phyloP scores from a whole-genome alignment of 2,888 invertebrate genomes.

The Philhelius pedissequus region DNA sequence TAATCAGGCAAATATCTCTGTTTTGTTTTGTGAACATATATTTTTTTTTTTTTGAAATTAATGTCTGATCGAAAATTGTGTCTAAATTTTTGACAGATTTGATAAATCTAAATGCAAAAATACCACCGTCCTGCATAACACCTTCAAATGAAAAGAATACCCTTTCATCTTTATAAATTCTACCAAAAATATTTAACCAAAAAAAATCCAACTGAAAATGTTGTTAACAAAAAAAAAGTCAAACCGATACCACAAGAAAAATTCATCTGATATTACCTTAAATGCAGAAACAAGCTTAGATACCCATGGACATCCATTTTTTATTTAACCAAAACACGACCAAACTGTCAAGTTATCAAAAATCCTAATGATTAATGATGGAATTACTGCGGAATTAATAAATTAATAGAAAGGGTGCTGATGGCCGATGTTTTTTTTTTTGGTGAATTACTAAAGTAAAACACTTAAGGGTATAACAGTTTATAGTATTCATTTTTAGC shows the following conservation, averaged over 20 bases:
- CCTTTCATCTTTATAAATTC: conserved; percentile 14
- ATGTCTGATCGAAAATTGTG: neutral
- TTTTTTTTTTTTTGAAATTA: neutral
- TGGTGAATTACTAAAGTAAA: neutral
- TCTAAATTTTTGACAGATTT: neutral
- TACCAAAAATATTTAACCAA: neutral
- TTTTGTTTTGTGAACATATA: neutral
- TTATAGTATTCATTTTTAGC: too few species aligned
- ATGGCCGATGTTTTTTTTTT: neutral
- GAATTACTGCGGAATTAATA: conserved; percentile 35
- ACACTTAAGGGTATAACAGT: too few species aligned
- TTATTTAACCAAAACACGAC: conserved; percentile 40
- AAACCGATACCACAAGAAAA: conserved; percentile 1
- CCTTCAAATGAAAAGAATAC: neutral
- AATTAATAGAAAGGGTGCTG: neutral
- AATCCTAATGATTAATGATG: conserved; percentile 55
- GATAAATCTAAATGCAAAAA: conserved; percentile 7
- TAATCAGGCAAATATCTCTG: too few species aligned
- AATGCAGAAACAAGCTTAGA: neutral
- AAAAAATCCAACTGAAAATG: neutral
- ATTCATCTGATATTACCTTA: conserved; percentile 24
- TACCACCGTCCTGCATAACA: neutral
- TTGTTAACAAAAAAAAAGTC: neutral
- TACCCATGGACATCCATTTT: neutral
- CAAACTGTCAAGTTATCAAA: conserved; percentile 48